Percentiles rank a stretch among this genome's conserved stretches.
Conservation (phyloP, 1,140 invertebrate genomes). For the Coenobita brevimanus region DNA sequence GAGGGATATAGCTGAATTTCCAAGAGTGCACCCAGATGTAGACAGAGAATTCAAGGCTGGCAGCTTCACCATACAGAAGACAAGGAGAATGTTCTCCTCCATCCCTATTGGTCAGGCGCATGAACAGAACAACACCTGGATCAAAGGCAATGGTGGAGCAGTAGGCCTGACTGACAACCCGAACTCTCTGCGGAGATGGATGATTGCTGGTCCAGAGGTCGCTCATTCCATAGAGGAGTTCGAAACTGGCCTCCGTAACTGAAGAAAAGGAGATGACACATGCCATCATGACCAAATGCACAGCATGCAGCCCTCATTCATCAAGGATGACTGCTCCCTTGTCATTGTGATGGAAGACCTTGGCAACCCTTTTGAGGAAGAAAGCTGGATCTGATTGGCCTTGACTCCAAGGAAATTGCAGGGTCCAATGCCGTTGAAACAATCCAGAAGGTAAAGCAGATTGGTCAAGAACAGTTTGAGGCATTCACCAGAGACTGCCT, state of each 20-base stretch:
- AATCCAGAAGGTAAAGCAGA: no score
- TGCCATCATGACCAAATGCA: constrained; percentile 31
- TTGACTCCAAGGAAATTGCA: no score
- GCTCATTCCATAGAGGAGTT: neutral
- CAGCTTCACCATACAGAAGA: constrained; percentile 9
- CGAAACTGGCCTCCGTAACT: neutral
- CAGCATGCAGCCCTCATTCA: constrained; percentile 27
- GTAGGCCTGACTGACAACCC: constrained; percentile 27
- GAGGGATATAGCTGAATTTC: constrained; percentile 14
- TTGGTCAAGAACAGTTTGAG: no score
- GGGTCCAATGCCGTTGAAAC: no score
- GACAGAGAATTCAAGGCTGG: neutral
- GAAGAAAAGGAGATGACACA: constrained; percentile 25
- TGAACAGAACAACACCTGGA: constrained; percentile 42
- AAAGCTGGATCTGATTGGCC: no score
- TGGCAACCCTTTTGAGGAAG: constrained; percentile 14
- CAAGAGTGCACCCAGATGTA: constrained; percentile 7
- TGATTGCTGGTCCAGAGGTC: constrained; percentile 14
- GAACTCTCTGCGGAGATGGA: neutral
- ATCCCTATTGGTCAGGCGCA: constrained; percentile 29
- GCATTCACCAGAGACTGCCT: neutral
- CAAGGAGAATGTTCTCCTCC: neutral
- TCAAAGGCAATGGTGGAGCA: constrained; percentile 37
- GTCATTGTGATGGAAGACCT: neutral
- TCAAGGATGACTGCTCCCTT: neutral